phyloP scores from a whole-genome alignment of 1,140 invertebrate genomes.

The Anastatus disparis region DNA sequence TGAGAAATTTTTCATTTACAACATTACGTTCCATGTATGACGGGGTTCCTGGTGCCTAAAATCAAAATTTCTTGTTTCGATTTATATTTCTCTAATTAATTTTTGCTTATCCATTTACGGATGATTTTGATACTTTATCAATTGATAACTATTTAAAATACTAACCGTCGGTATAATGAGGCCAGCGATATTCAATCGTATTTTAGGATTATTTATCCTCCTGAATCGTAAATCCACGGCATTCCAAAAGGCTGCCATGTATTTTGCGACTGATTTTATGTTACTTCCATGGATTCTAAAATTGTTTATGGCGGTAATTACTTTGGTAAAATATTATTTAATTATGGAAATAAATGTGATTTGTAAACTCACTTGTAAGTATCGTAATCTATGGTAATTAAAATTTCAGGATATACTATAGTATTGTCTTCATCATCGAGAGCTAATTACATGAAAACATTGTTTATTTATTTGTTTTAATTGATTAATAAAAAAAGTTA shows the following conservation, averaged over 20 bases:
- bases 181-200: conserved; percentile 41
- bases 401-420: conserved; percentile 1
- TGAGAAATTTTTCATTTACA: no score
- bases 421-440: no score
- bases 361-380: not conserved
- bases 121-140: not conserved
- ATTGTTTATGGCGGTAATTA: no score
- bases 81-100: not conserved
- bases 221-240: conserved; percentile 40
- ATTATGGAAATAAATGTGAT: not conserved
- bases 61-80: not conserved
- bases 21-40: not conserved
- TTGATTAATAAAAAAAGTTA: no score
- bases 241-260: conserved; percentile 42
- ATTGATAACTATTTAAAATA: not conserved
- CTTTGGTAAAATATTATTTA: not conserved
- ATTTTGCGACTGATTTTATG: conserved; percentile 15
- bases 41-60: not conserved
- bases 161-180: conserved; percentile 22
- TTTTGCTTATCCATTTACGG: not conserved
- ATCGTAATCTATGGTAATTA: not conserved
- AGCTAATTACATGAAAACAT: no score
- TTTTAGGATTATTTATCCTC: conserved; percentile 24
- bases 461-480: no score
- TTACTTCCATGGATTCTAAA: conserved; percentile 20